phyloP scores from a whole-genome alignment of 1,140 invertebrate species.

The Theocolax elegans region DNA sequence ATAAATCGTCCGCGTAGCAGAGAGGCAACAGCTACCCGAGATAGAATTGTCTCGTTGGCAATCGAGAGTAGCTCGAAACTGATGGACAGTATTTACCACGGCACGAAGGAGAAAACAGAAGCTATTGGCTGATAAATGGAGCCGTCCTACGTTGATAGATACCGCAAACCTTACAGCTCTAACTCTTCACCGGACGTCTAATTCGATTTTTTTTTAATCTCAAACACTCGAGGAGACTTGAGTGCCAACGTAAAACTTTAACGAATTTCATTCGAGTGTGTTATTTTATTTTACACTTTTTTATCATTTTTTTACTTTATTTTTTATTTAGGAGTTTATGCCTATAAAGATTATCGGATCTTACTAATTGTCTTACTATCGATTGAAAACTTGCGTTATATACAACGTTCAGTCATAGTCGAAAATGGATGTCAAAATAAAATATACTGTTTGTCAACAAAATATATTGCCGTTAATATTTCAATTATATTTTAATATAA shows the following conservation, averaged over 20 bases:
- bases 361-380: too few relatives aligned
- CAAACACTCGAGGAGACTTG: constrained; percentile 7
- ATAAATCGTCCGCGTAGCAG: constrained; percentile 50
- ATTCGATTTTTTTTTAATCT: constrained; percentile 42
- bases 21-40: background rate
- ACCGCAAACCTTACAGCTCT: constrained; percentile 57
- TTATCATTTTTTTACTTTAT: background rate
- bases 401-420: too few relatives aligned
- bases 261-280: background rate
- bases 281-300: too few relatives aligned
- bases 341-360: too few relatives aligned
- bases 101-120: constrained; percentile 35
- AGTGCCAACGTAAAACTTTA: background rate
- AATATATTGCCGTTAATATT: too few relatives aligned
- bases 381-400: too few relatives aligned
- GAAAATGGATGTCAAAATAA: too few relatives aligned
- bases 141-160: constrained; percentile 55
- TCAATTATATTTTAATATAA: too few relatives aligned
- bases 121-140: constrained; percentile 56
- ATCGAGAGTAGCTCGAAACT: background rate
- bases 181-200: constrained; percentile 53
- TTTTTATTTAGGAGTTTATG: background rate
- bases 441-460: too few relatives aligned
- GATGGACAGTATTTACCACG: constrained; percentile 45
- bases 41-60: constrained; percentile 26